These are phyloP conservation scores for Drosophila mayaguana DNA, from an alignment of 2,888 invertebrate species.

Conservation along the genomic window DNA sequence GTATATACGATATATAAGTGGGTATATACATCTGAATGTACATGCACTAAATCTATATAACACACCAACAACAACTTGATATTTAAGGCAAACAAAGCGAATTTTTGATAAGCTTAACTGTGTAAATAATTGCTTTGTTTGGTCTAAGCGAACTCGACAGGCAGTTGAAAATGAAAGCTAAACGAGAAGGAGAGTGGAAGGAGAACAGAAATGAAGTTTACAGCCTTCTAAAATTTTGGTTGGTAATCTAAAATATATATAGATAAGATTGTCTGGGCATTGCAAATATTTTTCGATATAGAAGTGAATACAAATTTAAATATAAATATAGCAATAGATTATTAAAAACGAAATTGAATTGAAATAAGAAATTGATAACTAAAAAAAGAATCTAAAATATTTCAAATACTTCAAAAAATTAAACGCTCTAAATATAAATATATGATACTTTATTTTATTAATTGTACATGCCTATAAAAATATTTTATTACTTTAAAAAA, in stretches of 20 bases:
- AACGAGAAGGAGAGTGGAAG: neutral
- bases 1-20: conserved; percentile 8
- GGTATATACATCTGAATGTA: conserved; percentile 19
- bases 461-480: conserved; percentile 4
- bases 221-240: conserved; percentile 20
- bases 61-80: conserved; percentile 52
- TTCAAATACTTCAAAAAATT: neutral
- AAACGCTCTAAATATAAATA: neutral
- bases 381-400: neutral
- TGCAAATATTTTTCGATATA: conserved; percentile 26
- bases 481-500: neutral
- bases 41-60: conserved; percentile 16
- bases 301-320: conserved; percentile 4
- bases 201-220: conserved; percentile 17
- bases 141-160: conserved; percentile 14
- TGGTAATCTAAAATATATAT: conserved; percentile 25
- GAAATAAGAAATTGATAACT: neutral
- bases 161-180: conserved; percentile 37
- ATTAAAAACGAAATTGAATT: neutral
- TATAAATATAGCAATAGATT: neutral
- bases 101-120: conserved; percentile 47
- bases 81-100: conserved; percentile 60
- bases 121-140: conserved; percentile 58
- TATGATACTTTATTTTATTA: neutral
- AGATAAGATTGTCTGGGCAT: conserved; percentile 67